Conservation (phyloP, 2,888 invertebrate species). For the Ectobius pallidus region DNA sequence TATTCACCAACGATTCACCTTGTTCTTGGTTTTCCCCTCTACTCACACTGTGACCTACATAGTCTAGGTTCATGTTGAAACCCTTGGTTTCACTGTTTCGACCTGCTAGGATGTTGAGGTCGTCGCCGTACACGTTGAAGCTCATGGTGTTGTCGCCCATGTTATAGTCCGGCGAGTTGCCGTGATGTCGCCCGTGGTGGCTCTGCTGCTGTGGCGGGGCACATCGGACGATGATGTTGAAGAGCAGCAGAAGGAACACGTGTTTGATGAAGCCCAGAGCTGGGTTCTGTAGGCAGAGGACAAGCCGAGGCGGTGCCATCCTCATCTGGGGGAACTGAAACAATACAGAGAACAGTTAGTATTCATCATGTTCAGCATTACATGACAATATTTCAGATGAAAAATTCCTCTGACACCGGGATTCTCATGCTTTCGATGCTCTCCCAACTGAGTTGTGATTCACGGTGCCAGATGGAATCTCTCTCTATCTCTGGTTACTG, state of each 20-base stretch:
- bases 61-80: constrained; percentile 5
- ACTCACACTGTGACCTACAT: neutral
- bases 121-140: neutral
- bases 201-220: constrained; percentile 6
- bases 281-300: neutral
- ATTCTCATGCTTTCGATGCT: too few species aligned
- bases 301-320: constrained; percentile 13
- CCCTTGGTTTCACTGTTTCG: neutral
- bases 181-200: constrained; percentile 19
- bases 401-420: too few species aligned
- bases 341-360: neutral
- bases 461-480: too few species aligned
- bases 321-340: constrained; percentile 18
- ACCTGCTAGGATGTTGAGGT: neutral
- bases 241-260: neutral
- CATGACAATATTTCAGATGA: too few species aligned
- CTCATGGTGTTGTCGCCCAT: constrained; percentile 13
- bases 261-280: neutral
- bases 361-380: too few species aligned
- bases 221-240: neutral
- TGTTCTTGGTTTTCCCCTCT: neutral
- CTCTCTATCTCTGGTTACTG: too few species aligned
- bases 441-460: too few species aligned
- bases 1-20: neutral
- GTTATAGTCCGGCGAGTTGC: neutral